Evolutionary conservation across 2,797 vertebrate species (phyloP), one percentile per base, ranked within the genome.

Genomic region (Rallus crepitans): DNA sequence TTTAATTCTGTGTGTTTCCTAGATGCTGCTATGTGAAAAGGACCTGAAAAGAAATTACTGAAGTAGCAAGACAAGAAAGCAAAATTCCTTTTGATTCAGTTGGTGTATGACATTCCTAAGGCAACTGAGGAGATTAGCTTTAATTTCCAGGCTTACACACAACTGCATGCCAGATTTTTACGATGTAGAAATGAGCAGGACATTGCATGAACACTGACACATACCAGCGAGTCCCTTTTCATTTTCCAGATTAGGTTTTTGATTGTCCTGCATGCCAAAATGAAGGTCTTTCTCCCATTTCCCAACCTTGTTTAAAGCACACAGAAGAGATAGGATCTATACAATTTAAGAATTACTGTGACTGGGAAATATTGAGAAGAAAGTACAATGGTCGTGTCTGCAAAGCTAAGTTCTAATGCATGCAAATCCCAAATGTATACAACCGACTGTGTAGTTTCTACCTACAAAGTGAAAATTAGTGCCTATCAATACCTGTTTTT

Each of bases 191-290:
- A 64, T n/a, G 48, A 0, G 60, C 42, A 94, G 56, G 60, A 82
- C 65, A 73, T 82, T 90, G 50, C 56, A 55, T 37, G 33, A 91
- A 73, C 33, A 61, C 55, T 83, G 45, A 79, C 64, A 89, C 16
- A 47, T 60, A 80, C 35, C 80, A 84, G 27, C 35, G 57, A 56
- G 61, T 81, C 40, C 45, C 37, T 80, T 68, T 92, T 71, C 20
- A 78, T 78, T 94, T 92, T 75, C 66, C 88, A 63, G 45, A 86
- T 31, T 75, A 25, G 39, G 81, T 82, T 94, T 94, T 90, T 90
- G 50, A 86, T 92, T 85, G 48, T 72, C 66, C 47, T 86, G 31
- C 28, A 71, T 87, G 52, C 37, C 71, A 68, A 93, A 94, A 80
- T 60, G 60, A 47, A 82, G 76, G 48, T 18, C 35, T 87, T 92